Percentiles rank a stretch among this genome's conserved stretches.
Conservation (phyloP, 2,888 invertebrate genomes). For the Drepana falcataria region DNA sequence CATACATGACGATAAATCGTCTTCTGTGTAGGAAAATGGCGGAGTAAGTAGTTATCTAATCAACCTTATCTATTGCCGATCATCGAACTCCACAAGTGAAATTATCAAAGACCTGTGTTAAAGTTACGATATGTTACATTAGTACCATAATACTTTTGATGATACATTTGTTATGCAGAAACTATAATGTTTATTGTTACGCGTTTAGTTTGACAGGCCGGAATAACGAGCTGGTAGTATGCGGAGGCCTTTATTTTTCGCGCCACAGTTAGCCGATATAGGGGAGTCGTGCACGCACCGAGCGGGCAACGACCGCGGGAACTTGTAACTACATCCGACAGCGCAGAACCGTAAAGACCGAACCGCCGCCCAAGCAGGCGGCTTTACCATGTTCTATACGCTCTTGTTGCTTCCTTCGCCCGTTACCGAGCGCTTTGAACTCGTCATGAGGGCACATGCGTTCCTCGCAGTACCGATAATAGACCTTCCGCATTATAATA, state of each 20-base stretch:
- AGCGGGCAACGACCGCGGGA: constrained; percentile 75
- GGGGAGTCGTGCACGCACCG: constrained; percentile 65
- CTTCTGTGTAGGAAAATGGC: not conserved
- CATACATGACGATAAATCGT: too few relatives aligned
- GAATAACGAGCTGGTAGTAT: not conserved
- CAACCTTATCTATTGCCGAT: not conserved
- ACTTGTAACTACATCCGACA: constrained; percentile 74
- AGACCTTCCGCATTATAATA: constrained; percentile 47
- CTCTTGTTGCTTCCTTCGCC: constrained; percentile 27
- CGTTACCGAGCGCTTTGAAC: constrained; percentile 60
- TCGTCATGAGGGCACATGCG: constrained; percentile 42
- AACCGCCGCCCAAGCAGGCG: constrained; percentile 31
- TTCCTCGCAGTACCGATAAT: constrained; percentile 48
- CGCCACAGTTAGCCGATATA: constrained; percentile 67
- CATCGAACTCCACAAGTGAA: not conserved
- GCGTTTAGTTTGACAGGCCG: too few relatives aligned
- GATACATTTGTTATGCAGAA: too few relatives aligned
- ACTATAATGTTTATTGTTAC: too few relatives aligned
- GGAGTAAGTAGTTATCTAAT: not conserved
- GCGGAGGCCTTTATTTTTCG: constrained; percentile 38
- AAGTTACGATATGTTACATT: too few relatives aligned
- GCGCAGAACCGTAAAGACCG: constrained; percentile 43
- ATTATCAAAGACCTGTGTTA: too few relatives aligned
- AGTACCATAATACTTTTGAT: too few relatives aligned
- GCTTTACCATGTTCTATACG: constrained; percentile 19